phyloP scores from a whole-genome alignment of 1,140 invertebrate genomes.

The Penaeus japonicus region DNA sequence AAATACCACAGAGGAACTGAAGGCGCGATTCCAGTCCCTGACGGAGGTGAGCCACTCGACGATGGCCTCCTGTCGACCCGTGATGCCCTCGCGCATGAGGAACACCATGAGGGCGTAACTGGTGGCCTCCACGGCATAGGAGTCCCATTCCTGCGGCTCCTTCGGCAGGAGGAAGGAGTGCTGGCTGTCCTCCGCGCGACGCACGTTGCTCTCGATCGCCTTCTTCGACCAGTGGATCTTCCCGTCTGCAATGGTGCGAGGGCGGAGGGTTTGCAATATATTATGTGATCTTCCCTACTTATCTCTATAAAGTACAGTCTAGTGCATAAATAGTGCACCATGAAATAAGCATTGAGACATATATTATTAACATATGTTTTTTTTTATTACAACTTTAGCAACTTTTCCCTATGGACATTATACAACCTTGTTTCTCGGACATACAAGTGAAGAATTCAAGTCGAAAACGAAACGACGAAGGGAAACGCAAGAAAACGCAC shows the following conservation, averaged over 20 bases:
- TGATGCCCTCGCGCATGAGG: slow-evolving; percentile 65
- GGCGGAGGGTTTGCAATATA: background rate
- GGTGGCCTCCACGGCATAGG: slow-evolving; percentile 68
- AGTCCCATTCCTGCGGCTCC: slow-evolving; percentile 64
- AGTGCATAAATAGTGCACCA: too few relatives aligned
- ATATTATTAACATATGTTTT: too few relatives aligned
- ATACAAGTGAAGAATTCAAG: background rate
- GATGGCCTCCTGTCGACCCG: slow-evolving; percentile 59
- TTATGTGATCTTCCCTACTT: too few relatives aligned
- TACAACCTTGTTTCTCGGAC: too few relatives aligned
- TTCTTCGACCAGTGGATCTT: slow-evolving; percentile 66
- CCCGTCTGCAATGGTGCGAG: slow-evolving; percentile 62
- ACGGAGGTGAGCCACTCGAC: slow-evolving; percentile 69
- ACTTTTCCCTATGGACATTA: too few relatives aligned
- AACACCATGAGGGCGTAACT: slow-evolving; percentile 71
- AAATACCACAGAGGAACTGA: slow-evolving; percentile 68
- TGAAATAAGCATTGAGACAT: too few relatives aligned
- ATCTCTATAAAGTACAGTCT: too few relatives aligned
- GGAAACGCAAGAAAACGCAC: background rate
- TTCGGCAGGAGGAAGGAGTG: slow-evolving; percentile 66
- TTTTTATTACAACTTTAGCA: too few relatives aligned
- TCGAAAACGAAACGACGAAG: background rate
- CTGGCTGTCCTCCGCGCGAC: slow-evolving; percentile 66
- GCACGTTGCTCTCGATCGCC: slow-evolving; percentile 62
- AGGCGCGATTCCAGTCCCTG: slow-evolving; percentile 68